Base-by-base conservation (phyloP, 2,113 vertebrate genomes). In the Pao palembangensis region DNA sequence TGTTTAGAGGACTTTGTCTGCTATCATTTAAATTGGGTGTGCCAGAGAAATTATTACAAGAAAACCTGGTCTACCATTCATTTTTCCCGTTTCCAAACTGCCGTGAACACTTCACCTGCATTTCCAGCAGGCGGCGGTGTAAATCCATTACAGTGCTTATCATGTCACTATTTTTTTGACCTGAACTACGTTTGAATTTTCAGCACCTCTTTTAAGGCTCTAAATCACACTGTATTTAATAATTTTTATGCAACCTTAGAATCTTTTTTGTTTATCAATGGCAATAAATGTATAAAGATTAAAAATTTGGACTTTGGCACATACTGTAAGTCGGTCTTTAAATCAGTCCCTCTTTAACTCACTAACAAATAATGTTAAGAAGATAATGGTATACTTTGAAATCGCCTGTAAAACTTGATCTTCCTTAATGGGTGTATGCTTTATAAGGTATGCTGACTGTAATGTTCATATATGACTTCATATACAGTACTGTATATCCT, bases 51-150 rank as follows among this genome's bases (percentile, higher is more conserved):
- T 13, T 4, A 49, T 19, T 11, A 11, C 10, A 2, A 49, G 6
- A 18, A 6, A 49, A 18, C 47, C n/a, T 49, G 11, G 11, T 48
- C 6, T 49, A 19, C 19, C 5, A 8, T 49, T 49, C 10, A 49
- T 10, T 18, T 18, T 48, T 47, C 13, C 15, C 3, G 18, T 19
- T 49, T 49, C 10, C 47, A 20, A 10, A 23, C 21, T 3, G 3
- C 21, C 21, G 21, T 23, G 1, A 23, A 25, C 48, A 20, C 8
- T 50, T 23, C 19, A 14, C 8, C 10, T 21, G 8, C 41, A 8
- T 11, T 13, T 55, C 82, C 86, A 77, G 55, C 75, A 89, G 88
- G 75, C 74, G 88, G 87, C 81, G 52, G 46, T 73, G 55, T 67
- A 51, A 67, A 64, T 13, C 71, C 51, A 73, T 65, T 57, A 6